Evolutionary conservation across 2,113 vertebrate species (phyloP).

Genomic region (Murina feae): DNA sequence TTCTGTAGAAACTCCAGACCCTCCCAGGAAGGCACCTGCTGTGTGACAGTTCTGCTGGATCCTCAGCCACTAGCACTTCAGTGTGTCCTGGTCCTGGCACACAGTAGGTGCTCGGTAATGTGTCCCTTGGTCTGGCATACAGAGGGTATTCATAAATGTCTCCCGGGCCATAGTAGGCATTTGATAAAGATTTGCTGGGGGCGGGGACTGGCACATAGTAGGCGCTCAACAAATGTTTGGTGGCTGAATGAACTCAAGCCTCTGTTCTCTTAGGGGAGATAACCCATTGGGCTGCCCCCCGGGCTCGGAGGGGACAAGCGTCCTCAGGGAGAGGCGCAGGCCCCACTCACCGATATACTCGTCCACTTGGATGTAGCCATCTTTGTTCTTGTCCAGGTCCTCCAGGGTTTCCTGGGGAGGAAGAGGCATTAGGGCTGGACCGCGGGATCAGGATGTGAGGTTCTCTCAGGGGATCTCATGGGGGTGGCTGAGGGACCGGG

Average conservation of each 20-base stretch:
- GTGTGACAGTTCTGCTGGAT: neutral
- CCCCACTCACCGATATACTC: conserved; percentile 89
- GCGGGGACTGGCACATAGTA: neutral
- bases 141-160: neutral
- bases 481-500: neutral
- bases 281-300: accelerated
- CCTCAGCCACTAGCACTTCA: neutral
- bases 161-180: too few species aligned
- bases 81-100: neutral
- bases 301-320: accelerated
- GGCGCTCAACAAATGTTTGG: neutral
- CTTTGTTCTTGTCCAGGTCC: conserved; percentile 90
- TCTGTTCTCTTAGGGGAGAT: neutral
- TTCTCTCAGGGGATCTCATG: neutral
- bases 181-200: neutral
- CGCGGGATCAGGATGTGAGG: neutral
- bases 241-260: neutral
- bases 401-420: conserved; percentile 88
- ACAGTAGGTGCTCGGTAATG: neutral
- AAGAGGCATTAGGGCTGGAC: neutral
- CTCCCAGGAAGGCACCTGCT: neutral
- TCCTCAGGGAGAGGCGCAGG: accelerated
- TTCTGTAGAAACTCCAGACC: neutral
- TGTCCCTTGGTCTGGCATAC: neutral
- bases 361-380: conserved; percentile 84